Base-by-base conservation (phyloP, 2,888 invertebrate species). In the Heteromyza rotundicornis region DNA sequence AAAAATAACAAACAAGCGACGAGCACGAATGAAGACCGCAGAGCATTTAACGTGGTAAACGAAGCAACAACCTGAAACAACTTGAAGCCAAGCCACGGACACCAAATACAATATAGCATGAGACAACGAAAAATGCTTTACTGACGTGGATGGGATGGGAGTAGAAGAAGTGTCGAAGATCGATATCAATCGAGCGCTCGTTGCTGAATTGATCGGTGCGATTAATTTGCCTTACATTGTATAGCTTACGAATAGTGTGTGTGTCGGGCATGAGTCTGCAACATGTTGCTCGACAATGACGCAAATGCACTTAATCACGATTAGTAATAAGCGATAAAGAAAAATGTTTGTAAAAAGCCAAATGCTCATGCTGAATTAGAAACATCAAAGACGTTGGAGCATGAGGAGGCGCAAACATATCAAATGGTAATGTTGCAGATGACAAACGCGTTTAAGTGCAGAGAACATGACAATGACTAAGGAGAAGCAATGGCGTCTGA, bases 231-330 rank as follows among this genome's bases (percentile, higher is more conserved):
- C 78, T 78, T 79, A 71, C 66, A 67, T 56, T 62, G 36, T 53
- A 55, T 22, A 23, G 51, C 44, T 24, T 50, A 44, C 47, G 55
- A 57, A 55, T 49, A 27, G 53, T 24, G 36, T 44, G 50, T 64
- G 60, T 57, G 40, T 59, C 19, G 22, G 58, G 68, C 71, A 77
- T 77, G 76, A 76, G 68, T 71, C 66, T 75, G 75, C 75, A 77
- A 73, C 76, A 72, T 68, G 69, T 68, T 73, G 68, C 57, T 40
- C 14, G 16, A 23, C 8, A 2, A 8, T 14, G 17, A 20, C 3
- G 47, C 49, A 76, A 77, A 77, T 76, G 78, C 78, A 77, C 78
- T 77, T 77, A 78, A 77, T 77, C 78, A 78, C 78, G 77, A 77
- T 77, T 77, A 77, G 78, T 65, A 73, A 73, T 74, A 77, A 77